Conservation (phyloP, 2,888 invertebrate species). For the Biston betularia region DNA sequence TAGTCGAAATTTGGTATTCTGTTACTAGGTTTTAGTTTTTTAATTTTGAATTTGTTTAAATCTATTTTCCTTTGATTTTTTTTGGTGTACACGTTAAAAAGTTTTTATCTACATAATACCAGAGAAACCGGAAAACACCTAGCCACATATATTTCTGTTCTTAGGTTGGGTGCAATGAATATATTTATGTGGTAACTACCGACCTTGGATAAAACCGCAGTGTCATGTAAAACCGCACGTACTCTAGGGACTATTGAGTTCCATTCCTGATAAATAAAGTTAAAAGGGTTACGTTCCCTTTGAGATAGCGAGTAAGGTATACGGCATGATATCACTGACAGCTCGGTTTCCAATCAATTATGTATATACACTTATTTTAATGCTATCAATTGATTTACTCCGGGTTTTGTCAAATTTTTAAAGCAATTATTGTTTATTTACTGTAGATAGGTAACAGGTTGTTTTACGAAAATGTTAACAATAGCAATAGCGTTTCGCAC, state of each 20-base stretch:
- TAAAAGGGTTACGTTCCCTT: slow-evolving; percentile 70
- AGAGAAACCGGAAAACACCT: not conserved
- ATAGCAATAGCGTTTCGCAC: too few species aligned
- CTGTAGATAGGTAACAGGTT: too few species aligned
- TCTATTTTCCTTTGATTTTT: too few species aligned
- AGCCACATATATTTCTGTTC: slow-evolving; percentile 3
- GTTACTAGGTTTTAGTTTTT: too few species aligned
- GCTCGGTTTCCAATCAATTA: not conserved
- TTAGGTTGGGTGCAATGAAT: not conserved
- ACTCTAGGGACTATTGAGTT: slow-evolving; percentile 61
- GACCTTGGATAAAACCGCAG: slow-evolving; percentile 48
- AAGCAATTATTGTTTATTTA: too few species aligned
- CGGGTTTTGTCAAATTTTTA: too few species aligned
- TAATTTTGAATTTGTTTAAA: too few species aligned
- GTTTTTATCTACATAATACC: not conserved
- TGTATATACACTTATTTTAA: not conserved
- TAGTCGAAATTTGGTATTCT: too few species aligned
- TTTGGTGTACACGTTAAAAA: not conserved
- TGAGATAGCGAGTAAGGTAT: slow-evolving; percentile 53
- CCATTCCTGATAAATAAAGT: slow-evolving; percentile 76
- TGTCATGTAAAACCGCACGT: slow-evolving; percentile 67
- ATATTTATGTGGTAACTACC: slow-evolving; percentile 7
- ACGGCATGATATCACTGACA: slow-evolving; percentile 43
- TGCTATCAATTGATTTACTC: too few species aligned
- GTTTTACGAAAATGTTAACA: too few species aligned